A percentile compares a stretch with the other conserved stretches of the same genome.
Evolutionary conservation across 2,888 invertebrate genomes (phyloP).

Genomic region (Furcula furcula): DNA sequence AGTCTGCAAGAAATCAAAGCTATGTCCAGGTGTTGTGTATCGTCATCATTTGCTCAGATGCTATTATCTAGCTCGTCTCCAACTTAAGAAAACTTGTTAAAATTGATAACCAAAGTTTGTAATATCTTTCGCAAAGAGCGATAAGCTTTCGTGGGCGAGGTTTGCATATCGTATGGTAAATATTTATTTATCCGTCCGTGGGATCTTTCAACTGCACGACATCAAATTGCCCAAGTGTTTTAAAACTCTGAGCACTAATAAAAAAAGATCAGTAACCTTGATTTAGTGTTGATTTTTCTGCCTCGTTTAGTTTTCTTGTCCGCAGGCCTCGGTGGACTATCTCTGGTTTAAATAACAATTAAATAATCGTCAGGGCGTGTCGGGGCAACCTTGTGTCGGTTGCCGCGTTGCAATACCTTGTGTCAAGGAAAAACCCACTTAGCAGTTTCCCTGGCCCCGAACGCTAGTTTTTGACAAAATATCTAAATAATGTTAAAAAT

Average conservation of each 20-base stretch:
- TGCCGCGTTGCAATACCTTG: slow-evolving; percentile 76
- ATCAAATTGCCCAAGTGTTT: slow-evolving; percentile 3
- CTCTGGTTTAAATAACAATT: slow-evolving; percentile 75
- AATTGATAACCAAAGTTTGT: slow-evolving; percentile 54
- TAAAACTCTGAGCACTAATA: slow-evolving; percentile 5
- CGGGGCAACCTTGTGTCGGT: slow-evolving; percentile 75
- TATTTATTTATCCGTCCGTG: slow-evolving; percentile 41
- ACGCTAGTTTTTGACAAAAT: slow-evolving; percentile 42
- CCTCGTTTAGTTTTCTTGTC: slow-evolving; percentile 34
- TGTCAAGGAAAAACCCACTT: slow-evolving; percentile 80
- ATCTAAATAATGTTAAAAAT: slow-evolving; percentile 21
- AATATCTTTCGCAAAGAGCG: slow-evolving; percentile 51
- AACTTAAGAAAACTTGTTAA: slow-evolving; percentile 46
- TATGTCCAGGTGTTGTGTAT: too few species aligned
- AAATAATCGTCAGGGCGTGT: slow-evolving; percentile 80
- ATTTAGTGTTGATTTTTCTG: slow-evolving; percentile 27
- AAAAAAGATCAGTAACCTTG: slow-evolving; percentile 16
- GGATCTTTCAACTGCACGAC: slow-evolving; percentile 18
- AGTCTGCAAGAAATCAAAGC: too few species aligned
- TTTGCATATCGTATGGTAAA: slow-evolving; percentile 47
- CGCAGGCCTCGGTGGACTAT: slow-evolving; percentile 48
- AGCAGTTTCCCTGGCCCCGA: slow-evolving; percentile 78
- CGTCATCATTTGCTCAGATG: slow-evolving; percentile 32
- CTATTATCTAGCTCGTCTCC: slow-evolving; percentile 43
- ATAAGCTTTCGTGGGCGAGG: slow-evolving; percentile 52